Evolutionary conservation across 2,888 invertebrate species (phyloP).

Genomic region (Coleophora flavipennella): DNA sequence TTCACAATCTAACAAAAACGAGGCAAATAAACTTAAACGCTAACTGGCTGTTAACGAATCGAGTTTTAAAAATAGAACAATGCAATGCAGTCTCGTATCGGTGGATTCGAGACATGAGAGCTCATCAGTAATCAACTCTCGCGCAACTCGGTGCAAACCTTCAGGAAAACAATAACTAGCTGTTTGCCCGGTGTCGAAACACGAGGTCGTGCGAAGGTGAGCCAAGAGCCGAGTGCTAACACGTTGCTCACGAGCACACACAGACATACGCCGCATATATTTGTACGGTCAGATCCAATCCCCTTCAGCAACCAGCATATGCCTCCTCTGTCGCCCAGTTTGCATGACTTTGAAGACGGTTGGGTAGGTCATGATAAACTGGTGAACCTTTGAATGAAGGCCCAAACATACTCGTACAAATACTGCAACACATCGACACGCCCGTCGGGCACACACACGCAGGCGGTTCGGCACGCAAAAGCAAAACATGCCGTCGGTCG

Average conservation of each 20-base stretch:
- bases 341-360: conserved; percentile 6
- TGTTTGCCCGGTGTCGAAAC: conserved; percentile 52
- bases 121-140: conserved; percentile 66
- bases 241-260: conserved; percentile 47
- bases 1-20: no score
- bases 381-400: conserved; percentile 24
- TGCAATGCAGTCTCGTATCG: no score
- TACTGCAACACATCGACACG: conserved; percentile 33
- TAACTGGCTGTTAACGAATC: no score
- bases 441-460: conserved; percentile 35
- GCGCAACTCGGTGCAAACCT: conserved; percentile 53
- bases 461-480: conserved; percentile 47
- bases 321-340: not conserved
- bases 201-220: conserved; percentile 70
- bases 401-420: conserved; percentile 27
- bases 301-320: not conserved
- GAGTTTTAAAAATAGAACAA: no score
- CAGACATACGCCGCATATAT: conserved; percentile 30
- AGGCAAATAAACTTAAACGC: no score
- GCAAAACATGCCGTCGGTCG: conserved; percentile 57
- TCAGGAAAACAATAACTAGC: conserved; percentile 60
- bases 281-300: conserved; percentile 17
- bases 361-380: conserved; percentile 21
- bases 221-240: conserved; percentile 55
- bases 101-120: conserved; percentile 16